Conservation (phyloP, 2,113 vertebrate species). For the Pterocles gutturalis region DNA sequence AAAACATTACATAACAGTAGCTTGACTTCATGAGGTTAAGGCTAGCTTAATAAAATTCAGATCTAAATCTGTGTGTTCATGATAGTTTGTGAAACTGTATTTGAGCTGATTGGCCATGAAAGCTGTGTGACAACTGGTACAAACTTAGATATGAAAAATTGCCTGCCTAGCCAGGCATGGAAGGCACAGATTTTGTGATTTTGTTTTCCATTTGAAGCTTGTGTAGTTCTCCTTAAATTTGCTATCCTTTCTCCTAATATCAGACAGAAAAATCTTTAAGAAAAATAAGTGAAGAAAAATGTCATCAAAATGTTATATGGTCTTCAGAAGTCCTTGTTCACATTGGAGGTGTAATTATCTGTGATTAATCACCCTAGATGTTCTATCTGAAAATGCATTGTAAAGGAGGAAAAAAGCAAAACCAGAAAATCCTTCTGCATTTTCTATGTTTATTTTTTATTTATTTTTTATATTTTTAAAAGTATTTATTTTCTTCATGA, state of each 20-base stretch:
- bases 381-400: background rate
- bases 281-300: background rate
- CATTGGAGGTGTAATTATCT: background rate
- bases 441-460: background rate
- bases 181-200: background rate
- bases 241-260: background rate
- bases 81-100: background rate
- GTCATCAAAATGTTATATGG: background rate
- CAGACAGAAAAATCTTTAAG: background rate
- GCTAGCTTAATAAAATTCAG: background rate
- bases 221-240: background rate
- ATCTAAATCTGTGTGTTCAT: background rate
- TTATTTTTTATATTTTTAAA: background rate
- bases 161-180: background rate
- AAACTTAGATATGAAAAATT: background rate
- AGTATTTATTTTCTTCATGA: background rate
- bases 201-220: background rate
- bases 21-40: background rate
- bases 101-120: conserved; percentile 7
- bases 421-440: background rate
- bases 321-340: background rate
- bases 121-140: background rate
- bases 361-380: background rate
- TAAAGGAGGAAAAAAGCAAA: background rate
- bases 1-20: background rate